Evolutionary conservation across 92 coral and sea anemone genomes (phyloP), one percentile per base, ranked within the genome.

Genomic region (Hydrozoanthus gracilis): DNA sequence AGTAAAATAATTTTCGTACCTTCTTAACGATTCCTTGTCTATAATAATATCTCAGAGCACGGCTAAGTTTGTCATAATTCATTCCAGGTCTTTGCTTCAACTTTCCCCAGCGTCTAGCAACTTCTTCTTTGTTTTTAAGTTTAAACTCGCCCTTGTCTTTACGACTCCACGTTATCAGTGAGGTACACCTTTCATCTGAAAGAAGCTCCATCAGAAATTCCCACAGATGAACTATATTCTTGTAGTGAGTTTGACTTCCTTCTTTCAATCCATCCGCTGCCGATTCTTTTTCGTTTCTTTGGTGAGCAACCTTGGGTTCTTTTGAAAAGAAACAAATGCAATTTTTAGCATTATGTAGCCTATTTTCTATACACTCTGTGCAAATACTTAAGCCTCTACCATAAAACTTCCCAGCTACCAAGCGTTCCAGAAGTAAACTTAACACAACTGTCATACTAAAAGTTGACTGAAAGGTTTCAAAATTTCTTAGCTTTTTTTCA

Each of bases 61-160:
- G 92, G 58, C 98, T 96, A 77, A 96, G 86, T 79, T 96, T 96
- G 56, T 96, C 98, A 44, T 96, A 96, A 47, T 93, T 96, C 98
- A 96, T 96, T 9, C 98, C 90, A 15, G 97, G 90, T 47, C 97
- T 86, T 69, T 96, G 98, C 56, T 96, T 96, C 39, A 96, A 72
- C 49, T 93, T 82, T 0, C 98, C 98, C 98, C 98, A 96, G 71
- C 93, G 90, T 52, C 90, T 88, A 0, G 98, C 98, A 3, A 96
- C 96, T 51, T 96, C 98, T 56, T 96, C 98, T 69, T 96, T 96
- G 45, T 92, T 88, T 58, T 92, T 94, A 2, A 96, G 92, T 73
- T 96, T 96, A 84, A 96, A 96, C 51, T 96, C 98, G 5, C 95
- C 86, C 9, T 91, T 79, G 0, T 96, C 98, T 60, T 90, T 91